Conservation (phyloP, 2,888 invertebrate genomes). For the Trichopoda pennipes region DNA sequence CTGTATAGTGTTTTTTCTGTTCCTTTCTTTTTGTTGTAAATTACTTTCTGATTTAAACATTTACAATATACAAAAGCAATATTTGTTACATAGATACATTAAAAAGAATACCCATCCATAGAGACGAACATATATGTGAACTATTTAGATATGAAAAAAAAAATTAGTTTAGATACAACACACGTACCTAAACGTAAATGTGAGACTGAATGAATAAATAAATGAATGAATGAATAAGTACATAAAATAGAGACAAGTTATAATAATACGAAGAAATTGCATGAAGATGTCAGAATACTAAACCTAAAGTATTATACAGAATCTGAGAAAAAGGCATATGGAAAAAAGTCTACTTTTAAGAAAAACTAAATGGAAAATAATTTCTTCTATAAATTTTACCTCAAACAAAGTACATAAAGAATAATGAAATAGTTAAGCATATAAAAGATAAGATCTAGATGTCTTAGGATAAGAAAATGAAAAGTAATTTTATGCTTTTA, state of each 20-base stretch:
- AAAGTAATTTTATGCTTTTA: constrained; percentile 37
- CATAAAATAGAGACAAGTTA: constrained; percentile 18
- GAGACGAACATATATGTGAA: neutral
- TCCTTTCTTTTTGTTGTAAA: constrained; percentile 1
- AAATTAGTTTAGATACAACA: constrained; percentile 4
- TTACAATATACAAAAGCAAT: constrained; percentile 42
- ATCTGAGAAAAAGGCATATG: no score
- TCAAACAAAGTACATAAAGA: neutral
- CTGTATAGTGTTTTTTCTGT: neutral
- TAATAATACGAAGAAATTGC: constrained; percentile 21
- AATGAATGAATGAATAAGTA: constrained; percentile 1
- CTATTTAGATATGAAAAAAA: neutral
- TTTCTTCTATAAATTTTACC: neutral
- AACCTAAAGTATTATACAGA: no score
- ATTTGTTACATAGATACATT: constrained; percentile 6
- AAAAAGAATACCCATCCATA: neutral
- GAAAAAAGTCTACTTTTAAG: no score
- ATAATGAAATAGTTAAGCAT: neutral
- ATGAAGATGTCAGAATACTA: constrained; percentile 1
- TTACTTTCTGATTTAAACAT: constrained; percentile 45
- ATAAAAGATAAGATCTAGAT: constrained; percentile 21
- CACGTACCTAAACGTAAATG: constrained; percentile 36
- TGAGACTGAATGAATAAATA: constrained; percentile 1
- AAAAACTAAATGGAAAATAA: no score
- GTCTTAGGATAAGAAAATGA: constrained; percentile 36